A percentile compares a stretch with the other conserved stretches of the same genome.
phyloP scores from a whole-genome alignment of 2,113 vertebrate genomes.

The Triplophysa rosa region DNA sequence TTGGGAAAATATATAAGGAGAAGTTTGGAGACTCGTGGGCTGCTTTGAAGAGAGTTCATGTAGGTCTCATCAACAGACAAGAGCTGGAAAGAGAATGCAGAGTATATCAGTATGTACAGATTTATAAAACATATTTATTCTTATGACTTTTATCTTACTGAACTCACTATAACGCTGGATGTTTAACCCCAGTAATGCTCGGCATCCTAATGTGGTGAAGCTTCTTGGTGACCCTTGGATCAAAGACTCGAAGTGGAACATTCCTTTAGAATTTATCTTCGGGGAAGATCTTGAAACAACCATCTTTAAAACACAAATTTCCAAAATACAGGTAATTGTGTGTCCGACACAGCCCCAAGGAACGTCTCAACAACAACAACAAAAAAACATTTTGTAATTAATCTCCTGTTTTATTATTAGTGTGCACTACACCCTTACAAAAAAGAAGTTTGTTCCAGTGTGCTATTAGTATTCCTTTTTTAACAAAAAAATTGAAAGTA shows the following conservation, averaged over 20 bases:
- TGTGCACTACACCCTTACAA: no score
- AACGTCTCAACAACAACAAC: no score
- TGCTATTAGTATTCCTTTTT: no score
- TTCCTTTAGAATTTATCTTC: conserved; percentile 75
- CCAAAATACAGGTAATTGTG: conserved; percentile 69
- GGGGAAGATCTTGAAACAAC: conserved; percentile 75
- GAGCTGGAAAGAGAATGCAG: conserved; percentile 70
- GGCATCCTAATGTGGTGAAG: conserved; percentile 72
- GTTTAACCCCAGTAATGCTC: conserved; percentile 56
- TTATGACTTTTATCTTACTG: background rate
- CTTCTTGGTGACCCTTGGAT: conserved; percentile 71
- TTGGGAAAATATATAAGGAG: conserved; percentile 72
- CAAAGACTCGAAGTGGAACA: conserved; percentile 66
- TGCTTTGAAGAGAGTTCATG: conserved; percentile 71
- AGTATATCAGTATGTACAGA: conserved; percentile 68
- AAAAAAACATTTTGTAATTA: no score
- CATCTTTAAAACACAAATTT: conserved; percentile 68
- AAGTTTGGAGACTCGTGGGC: conserved; percentile 72
- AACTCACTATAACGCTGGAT: background rate
- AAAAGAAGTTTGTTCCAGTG: no score
- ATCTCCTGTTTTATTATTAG: no score
- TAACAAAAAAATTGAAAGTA: no score
- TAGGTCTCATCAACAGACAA: conserved; percentile 51
- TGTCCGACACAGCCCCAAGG: background rate
- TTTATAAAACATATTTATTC: background rate